phyloP scores from a whole-genome alignment of 2,113 vertebrate genomes.

The Zosterops hypoxanthus region DNA sequence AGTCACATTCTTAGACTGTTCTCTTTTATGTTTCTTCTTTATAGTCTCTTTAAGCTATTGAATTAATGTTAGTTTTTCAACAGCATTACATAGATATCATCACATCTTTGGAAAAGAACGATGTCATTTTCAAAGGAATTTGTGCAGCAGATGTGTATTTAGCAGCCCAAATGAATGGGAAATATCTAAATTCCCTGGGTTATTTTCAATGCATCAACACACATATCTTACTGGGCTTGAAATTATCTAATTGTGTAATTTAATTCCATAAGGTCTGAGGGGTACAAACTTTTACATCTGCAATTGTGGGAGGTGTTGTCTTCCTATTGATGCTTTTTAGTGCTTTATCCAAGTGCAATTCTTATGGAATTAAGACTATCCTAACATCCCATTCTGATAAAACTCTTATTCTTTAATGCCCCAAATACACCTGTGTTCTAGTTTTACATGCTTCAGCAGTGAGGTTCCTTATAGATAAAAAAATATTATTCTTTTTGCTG shows the following conservation, averaged over 20 bases:
- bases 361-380: not conserved
- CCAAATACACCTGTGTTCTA: not conserved
- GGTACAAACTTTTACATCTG: not conserved
- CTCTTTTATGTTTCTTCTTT: not conserved
- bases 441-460: not conserved
- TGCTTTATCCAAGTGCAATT: not conserved
- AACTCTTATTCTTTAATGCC: not conserved
- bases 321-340: not conserved
- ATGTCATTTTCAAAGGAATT: not conserved
- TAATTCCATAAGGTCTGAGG: not conserved
- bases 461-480: not conserved
- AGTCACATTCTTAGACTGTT: not conserved
- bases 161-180: not conserved
- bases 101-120: not conserved
- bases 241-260: not conserved
- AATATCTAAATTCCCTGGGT: not conserved
- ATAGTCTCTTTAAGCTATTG: not conserved
- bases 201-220: not conserved
- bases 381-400: not conserved
- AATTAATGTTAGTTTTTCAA: not conserved
- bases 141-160: not conserved
- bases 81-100: not conserved
- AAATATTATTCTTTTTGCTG: not conserved
- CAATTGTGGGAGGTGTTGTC: not conserved
- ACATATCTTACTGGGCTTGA: not conserved